These are phyloP conservation scores for Steinernema khuongi DNA, from an alignment of 1,140 invertebrate species.

Conservation along the genomic window DNA sequence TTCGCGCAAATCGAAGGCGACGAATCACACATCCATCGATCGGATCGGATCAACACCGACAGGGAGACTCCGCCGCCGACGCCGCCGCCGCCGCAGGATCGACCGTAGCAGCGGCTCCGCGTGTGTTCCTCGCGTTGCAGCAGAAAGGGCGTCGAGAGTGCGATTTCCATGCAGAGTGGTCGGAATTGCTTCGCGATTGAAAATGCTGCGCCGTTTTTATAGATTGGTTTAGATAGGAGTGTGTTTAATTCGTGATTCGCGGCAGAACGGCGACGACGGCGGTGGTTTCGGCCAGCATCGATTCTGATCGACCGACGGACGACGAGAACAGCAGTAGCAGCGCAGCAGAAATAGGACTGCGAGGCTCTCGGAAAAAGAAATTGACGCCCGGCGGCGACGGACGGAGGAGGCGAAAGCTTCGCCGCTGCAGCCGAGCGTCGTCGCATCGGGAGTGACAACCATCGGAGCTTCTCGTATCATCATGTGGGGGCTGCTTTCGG, in stretches of 20 bases:
- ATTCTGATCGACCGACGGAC: neutral
- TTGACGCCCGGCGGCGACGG: constrained; percentile 9
- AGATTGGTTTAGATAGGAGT: constrained; percentile 8
- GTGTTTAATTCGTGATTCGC: constrained; percentile 5
- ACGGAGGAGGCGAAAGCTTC: neutral
- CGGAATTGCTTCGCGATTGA: no score
- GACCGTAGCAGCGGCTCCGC: no score
- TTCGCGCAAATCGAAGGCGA: no score
- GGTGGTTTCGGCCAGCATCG: neutral
- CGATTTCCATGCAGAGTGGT: no score
- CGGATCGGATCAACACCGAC: no score
- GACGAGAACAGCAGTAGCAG: neutral
- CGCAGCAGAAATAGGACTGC: constrained; percentile 12
- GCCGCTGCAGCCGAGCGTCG: neutral
- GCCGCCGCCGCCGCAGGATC: no score
- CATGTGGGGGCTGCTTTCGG: neutral
- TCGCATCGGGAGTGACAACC: constrained; percentile 12
- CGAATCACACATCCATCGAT: no score
- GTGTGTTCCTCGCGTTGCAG: no score
- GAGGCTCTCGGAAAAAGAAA: neutral
- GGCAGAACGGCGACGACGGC: neutral
- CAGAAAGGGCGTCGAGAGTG: no score
- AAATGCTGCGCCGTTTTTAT: neutral
- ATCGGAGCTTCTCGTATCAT: neutral
- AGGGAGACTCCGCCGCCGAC: no score